Conservation (phyloP, 2,113 vertebrate species). For the Nestor notabilis region DNA sequence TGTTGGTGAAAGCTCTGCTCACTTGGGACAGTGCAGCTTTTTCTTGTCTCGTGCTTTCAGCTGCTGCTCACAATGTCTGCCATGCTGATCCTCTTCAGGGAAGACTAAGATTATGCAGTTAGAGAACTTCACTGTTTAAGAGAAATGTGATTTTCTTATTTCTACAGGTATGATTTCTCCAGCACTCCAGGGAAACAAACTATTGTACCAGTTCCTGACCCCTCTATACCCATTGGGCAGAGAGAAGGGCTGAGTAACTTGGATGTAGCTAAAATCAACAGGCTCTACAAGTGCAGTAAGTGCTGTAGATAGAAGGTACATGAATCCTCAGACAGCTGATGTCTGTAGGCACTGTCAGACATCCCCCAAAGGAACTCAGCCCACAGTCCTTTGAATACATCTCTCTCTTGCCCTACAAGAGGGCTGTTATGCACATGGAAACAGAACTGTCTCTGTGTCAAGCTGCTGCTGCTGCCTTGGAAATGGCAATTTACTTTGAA, state of each 20-base stretch:
- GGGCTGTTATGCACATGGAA: neutral
- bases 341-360: neutral
- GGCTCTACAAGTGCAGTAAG: conserved; percentile 75
- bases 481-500: neutral
- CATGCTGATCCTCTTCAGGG: neutral
- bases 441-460: neutral
- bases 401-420: neutral
- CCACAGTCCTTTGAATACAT: neutral
- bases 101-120: neutral
- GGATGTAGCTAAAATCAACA: conserved; percentile 74
- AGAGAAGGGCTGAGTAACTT: conserved; percentile 68
- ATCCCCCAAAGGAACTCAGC: neutral
- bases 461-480: neutral
- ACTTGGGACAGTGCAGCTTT: neutral
- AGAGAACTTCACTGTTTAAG: neutral
- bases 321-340: neutral
- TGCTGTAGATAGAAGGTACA: neutral
- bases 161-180: conserved; percentile 69
- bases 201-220: conserved; percentile 66
- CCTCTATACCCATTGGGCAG: conserved; percentile 64
- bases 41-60: neutral
- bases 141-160: neutral
- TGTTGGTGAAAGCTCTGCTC: neutral
- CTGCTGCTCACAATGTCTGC: neutral
- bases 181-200: conserved; percentile 33